Percentiles rank a stretch among this genome's conserved stretches.
These are phyloP conservation scores for Leptodactylus fallax DNA, from an alignment of 2,797 vertebrate genomes.

Conservation along the genomic window DNA sequence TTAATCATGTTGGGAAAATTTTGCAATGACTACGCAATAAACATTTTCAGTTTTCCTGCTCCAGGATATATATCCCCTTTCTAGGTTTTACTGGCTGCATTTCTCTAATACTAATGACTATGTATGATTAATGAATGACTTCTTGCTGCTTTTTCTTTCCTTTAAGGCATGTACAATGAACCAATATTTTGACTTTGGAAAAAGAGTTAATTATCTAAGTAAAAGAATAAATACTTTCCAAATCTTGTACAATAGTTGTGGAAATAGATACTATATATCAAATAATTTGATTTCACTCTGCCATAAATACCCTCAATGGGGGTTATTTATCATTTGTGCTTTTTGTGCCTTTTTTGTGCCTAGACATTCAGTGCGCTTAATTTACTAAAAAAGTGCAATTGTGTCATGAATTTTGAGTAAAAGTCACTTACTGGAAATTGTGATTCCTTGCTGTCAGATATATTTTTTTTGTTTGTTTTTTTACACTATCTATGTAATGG, in stretches of 20 bases:
- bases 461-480: too few relatives aligned
- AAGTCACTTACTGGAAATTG: too few relatives aligned
- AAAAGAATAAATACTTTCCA: neutral
- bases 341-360: too few relatives aligned
- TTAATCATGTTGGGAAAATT: neutral
- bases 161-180: slow-evolving; percentile 28
- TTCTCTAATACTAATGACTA: slow-evolving; percentile 32
- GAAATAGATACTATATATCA: neutral
- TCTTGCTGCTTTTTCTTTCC: neutral
- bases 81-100: neutral
- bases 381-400: too few relatives aligned
- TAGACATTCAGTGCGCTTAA: too few relatives aligned
- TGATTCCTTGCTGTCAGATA: too few relatives aligned
- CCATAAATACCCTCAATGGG: neutral
- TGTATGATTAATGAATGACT: slow-evolving; percentile 37
- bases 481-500: too few relatives aligned
- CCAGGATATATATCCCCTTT: neutral
- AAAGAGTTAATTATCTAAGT: neutral
- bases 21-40: neutral
- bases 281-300: neutral
- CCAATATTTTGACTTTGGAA: neutral
- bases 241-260: neutral
- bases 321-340: neutral
- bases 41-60: slow-evolving; percentile 2
- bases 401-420: too few relatives aligned